These are phyloP conservation scores for Ormyrus rosae DNA, from an alignment of 2,888 invertebrate species.

Conservation along the genomic window DNA sequence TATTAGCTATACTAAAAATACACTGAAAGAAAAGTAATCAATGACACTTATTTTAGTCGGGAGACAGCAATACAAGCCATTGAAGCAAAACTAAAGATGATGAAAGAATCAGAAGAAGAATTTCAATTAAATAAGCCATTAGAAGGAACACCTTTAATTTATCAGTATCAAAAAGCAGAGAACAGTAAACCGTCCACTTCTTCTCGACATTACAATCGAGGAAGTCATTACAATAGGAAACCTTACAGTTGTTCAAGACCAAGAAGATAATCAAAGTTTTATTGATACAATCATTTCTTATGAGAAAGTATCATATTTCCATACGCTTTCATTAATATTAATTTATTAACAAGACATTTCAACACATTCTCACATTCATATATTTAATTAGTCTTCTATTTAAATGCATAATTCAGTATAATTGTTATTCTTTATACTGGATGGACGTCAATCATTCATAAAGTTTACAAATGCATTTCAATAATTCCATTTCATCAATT, in stretches of 20 bases:
- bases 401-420: not conserved
- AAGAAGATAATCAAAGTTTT: constrained; percentile 69
- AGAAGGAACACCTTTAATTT: constrained; percentile 82
- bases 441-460: constrained; percentile 34
- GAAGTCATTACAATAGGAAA: constrained; percentile 68
- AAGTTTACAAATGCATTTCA: constrained; percentile 47
- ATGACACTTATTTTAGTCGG: constrained; percentile 77
- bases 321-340: constrained; percentile 49
- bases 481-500: constrained; percentile 52
- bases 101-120: constrained; percentile 84
- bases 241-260: constrained; percentile 72
- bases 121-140: constrained; percentile 85
- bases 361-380: constrained; percentile 39
- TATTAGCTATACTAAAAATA: not conserved
- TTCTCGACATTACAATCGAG: constrained; percentile 65
- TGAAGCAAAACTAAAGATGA: constrained; percentile 89
- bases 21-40: constrained; percentile 25
- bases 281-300: constrained; percentile 35
- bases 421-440: constrained; percentile 34
- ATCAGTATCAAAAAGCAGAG: constrained; percentile 80
- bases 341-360: constrained; percentile 41
- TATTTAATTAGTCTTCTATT: constrained; percentile 4
- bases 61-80: constrained; percentile 91
- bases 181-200: constrained; percentile 73
- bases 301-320: constrained; percentile 44